Conservation (phyloP, 2,113 vertebrate species). For the Brachypteracias leptosomus region DNA sequence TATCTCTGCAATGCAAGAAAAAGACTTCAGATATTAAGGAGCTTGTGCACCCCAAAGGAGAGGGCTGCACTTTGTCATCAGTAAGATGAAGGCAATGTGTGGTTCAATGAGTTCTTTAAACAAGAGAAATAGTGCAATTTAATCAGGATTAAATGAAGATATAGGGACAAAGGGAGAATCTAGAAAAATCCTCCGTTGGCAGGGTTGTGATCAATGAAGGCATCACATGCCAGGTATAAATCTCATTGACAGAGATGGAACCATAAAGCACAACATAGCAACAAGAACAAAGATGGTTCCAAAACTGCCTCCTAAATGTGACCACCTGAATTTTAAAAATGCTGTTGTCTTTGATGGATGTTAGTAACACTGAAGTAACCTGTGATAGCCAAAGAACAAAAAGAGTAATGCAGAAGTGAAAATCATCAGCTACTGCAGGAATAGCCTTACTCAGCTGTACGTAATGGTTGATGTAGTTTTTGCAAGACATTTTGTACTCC, state of each 20-base stretch:
- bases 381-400: not conserved
- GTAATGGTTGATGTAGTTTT: not conserved
- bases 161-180: not conserved
- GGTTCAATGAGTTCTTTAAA: not conserved
- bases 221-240: not conserved
- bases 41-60: not conserved
- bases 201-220: not conserved
- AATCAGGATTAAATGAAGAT: not conserved
- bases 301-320: not conserved
- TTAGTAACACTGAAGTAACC: not conserved
- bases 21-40: not conserved
- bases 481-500: not conserved
- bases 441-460: not conserved
- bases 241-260: not conserved
- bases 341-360: not conserved
- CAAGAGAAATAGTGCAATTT: not conserved
- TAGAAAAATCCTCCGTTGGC: not conserved
- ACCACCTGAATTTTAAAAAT: not conserved
- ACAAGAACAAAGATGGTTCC: not conserved
- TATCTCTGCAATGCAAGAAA: not conserved
- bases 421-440: not conserved
- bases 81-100: not conserved
- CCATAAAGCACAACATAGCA: not conserved
- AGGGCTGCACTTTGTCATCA: not conserved
- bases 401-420: not conserved